Base-by-base conservation (phyloP, 2,113 vertebrate genomes). In the Catagonus wagneri region DNA sequence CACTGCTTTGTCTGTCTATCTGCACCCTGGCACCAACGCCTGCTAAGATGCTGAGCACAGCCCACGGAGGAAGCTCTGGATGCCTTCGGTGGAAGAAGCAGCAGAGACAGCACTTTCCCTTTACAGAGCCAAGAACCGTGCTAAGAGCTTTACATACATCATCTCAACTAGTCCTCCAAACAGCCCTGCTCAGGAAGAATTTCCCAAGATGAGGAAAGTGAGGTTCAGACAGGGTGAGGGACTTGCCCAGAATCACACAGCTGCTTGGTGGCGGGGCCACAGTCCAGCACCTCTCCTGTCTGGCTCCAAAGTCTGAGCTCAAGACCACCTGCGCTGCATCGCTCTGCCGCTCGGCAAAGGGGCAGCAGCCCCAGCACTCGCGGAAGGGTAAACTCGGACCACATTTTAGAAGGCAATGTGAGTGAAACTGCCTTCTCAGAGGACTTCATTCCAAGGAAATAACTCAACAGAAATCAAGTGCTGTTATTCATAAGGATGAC, bases 401-500 rank as follows among this genome's bases (percentile, higher is more conserved):
- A 44, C 50, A 65, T 14, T 68, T n/a, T 27, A 36, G 79, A 92
- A 87, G 56, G 76, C 32, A 2, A 15, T 7, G 16, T 14, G 36
- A 52, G 1, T 27, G 34, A 85, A 83, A 52, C 2, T 39, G 39
- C 17, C 27, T 36, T 84, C 52, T 83, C 52, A 7, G 14, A 93
- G 32, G 76, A 85, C 50, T 79, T 93, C 56, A 68, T 39, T 78
- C 32, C 56, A 78, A 78, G 58, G 34, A 93, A 94, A 89, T 75
- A 83, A 83, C 17, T 58, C 71, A 63, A 29, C 60, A 92, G 56
- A 92, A 94, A 23, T 88, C n/a, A 90, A 85, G 58, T 36, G 12
- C 71, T 94, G 66, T 78, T 88, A 90, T 83, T 93, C 85, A 78
- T 65, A 79, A 89, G 63, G 32, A 75, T 71, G 72, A 91, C 93